A percentile compares a stretch with the other conserved stretches of the same genome.
These are phyloP conservation scores for Drosophila rufa DNA, from an alignment of 1,140 invertebrate genomes.

Conservation along the genomic window DNA sequence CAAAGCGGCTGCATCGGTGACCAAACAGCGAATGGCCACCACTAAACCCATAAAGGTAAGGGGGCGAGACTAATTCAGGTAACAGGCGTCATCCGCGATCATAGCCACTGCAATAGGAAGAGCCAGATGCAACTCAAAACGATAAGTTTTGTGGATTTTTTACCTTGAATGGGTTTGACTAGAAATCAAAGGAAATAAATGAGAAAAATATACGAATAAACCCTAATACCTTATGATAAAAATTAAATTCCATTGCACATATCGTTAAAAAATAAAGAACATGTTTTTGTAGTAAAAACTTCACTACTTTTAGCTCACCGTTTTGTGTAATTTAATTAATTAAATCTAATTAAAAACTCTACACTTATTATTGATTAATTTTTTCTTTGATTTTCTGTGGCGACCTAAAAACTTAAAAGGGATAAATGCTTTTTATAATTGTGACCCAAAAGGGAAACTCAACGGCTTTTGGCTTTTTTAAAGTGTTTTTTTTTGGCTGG, in stretches of 20 bases:
- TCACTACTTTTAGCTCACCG: neutral
- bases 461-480: neutral
- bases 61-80: conserved; percentile 33
- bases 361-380: neutral
- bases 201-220: no score
- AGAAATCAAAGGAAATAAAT: no score
- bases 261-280: no score
- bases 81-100: conserved; percentile 51
- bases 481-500: fast-evolving
- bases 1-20: conserved; percentile 19
- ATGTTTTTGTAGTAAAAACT: neutral
- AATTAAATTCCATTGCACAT: no score
- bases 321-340: neutral
- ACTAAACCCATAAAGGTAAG: conserved; percentile 11
- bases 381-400: neutral
- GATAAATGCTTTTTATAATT: neutral
- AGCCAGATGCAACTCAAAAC: neutral
- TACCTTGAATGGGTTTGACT: no score
- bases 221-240: no score
- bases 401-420: neutral
- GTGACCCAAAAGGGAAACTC: neutral
- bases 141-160: neutral
- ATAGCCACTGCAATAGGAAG: conserved; percentile 8
- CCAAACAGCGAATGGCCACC: conserved; percentile 15
- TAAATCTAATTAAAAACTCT: neutral